Evolutionary conservation across 2,888 invertebrate species (phyloP).

Genomic region (Yponomeuta sedellus): DNA sequence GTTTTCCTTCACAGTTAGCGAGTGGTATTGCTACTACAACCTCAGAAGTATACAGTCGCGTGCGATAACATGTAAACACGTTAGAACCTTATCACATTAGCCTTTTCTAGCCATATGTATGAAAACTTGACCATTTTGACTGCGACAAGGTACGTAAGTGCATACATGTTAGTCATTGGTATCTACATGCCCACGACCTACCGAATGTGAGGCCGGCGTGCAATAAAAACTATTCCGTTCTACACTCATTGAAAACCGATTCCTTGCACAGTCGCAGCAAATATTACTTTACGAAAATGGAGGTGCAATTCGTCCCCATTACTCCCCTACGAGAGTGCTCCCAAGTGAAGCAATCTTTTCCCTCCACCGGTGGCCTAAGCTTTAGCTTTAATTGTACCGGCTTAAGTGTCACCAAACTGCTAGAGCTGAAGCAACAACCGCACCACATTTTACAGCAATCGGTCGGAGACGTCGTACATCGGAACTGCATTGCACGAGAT

Average conservation of each 20-base stretch:
- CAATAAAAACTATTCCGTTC: not conserved
- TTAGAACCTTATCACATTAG: no score
- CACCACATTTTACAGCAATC: not conserved
- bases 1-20: no score
- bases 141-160: no score
- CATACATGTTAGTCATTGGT: no score
- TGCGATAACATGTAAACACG: no score
- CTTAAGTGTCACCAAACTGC: not conserved
- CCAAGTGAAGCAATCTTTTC: not conserved
- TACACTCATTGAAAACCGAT: not conserved
- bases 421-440: not conserved
- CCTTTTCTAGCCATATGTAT: no score
- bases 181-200: no score
- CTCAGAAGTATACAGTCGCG: no score
- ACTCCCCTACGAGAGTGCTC: not conserved
- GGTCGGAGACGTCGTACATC: slow-evolving; percentile 3
- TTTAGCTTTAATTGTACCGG: not conserved
- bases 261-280: not conserved
- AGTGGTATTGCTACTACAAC: no score
- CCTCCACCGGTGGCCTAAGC: not conserved
- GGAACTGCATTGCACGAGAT: slow-evolving; percentile 8
- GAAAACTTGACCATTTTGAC: no score
- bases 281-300: not conserved
- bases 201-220: not conserved
- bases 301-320: not conserved